phyloP scores from a whole-genome alignment of 2,888 invertebrate species.

The Creontiades dilutus region DNA sequence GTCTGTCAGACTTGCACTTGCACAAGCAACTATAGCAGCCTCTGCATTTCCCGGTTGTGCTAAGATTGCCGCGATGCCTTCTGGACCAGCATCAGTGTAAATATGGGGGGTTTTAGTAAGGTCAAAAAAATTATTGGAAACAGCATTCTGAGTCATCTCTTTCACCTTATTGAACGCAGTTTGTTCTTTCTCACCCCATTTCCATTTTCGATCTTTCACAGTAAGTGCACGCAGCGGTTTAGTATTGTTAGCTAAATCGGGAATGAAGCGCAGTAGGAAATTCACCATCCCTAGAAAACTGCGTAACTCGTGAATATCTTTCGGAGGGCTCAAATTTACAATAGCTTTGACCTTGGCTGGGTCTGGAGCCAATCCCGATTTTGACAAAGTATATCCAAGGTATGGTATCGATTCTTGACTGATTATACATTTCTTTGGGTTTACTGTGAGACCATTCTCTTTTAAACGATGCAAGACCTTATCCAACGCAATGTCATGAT shows the following conservation, averaged over 20 bases:
- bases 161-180: not conserved
- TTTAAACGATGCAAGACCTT: not conserved
- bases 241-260: not conserved
- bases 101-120: constrained; percentile 38
- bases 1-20: too few relatives aligned
- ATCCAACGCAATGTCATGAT: not conserved
- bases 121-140: constrained; percentile 49
- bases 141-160: too few relatives aligned
- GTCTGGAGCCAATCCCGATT: not conserved
- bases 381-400: not conserved
- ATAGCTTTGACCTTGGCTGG: not conserved
- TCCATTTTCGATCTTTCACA: not conserved
- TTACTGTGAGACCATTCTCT: not conserved
- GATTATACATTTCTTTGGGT: not conserved
- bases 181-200: not conserved
- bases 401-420: not conserved
- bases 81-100: constrained; percentile 49
- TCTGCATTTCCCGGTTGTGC: not conserved
- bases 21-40: not conserved
- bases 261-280: not conserved
- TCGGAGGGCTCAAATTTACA: too few relatives aligned
- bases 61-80: constrained; percentile 30
- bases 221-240: not conserved
- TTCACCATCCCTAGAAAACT: not conserved
- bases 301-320: not conserved